Base-by-base conservation (phyloP, 1,140 invertebrate species). In the Eupristina koningsbergeri region DNA sequence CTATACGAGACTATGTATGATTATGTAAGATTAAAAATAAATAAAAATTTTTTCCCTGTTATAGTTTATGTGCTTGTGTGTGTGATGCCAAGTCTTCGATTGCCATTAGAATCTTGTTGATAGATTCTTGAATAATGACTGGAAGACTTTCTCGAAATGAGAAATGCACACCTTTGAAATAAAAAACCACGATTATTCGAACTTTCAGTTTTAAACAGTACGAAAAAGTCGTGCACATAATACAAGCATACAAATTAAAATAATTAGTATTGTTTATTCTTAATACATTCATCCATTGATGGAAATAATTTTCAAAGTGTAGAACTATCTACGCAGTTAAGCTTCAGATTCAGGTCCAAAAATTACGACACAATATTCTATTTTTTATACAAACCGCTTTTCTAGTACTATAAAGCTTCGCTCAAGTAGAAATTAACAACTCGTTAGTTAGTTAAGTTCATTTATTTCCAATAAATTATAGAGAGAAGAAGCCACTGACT, bases 61-160 rank as follows among this genome's bases (percentile, higher is more conserved):
- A 7, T 39, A 77, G 50, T 67, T 69, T 82, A 67, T 29, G 58
- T 50, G 29, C 6, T 50, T 73, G 31, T 80, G 82, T 74, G 82
- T 69, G 77, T 80, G 63, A 61, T 17, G 50, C 75, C 82, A 75
- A 77, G 82, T 80, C 82, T n/a, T 74, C 76, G 76, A 84, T 80
- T 71, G 64, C 58, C 67, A 63, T 80, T 50, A 39, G 53, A 79
- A 53, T 74, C 41, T 74, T 41, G 22, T n/a, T 73, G n/a, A 64
- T 5, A 80, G 34, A 79, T 63, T 78, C 58, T 74, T 63, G 53
- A 69, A 80, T 75, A 83, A 83, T 64, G 73, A 79, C 31, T 79
- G 82, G 76, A 84, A 84, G 82, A 84, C 82, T 22, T 41, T 36
- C 69, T 84, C 80, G 61, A 85, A 58, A 79, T 22, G 63, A 80